Base-by-base conservation (phyloP, 2,888 invertebrate genomes). In the Horisme vitalbata region DNA sequence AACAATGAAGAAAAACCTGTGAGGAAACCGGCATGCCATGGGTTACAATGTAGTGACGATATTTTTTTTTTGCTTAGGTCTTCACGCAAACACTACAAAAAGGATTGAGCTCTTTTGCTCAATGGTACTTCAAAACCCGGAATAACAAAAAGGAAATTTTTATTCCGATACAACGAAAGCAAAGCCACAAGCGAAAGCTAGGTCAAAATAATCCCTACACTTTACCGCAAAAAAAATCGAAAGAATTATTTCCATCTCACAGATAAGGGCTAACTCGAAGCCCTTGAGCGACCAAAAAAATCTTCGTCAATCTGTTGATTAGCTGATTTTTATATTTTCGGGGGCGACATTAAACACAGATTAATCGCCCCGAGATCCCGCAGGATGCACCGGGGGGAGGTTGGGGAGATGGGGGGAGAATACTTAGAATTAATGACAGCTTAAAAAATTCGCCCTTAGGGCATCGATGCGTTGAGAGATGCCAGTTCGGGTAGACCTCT, bases 261-360 rank as follows among this genome's bases (percentile, higher is more conserved):
- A 37, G 46, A 44, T 48, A 56, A 52, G 55, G 56, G 58, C 52
- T 52, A 52, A 51, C 52, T 55, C 44, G 11, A 51, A 48, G 59
- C 67, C 70, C 71, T 59, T 50, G 51, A 61, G 80, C 72, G 49
- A 57, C 65, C 55, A 63, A 77, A 75, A 71, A 75, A 71, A 72
- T 70, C 71, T 68, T 71, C 68, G 71, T 75, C 85, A 86, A 87
- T 87, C 85, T 79, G 83, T 84, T 87, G 87, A 87, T 87, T 87
- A 81, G 87, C 78, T 75, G 70, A 76, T 82, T 86, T 85, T 82
- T 79, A 78, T 75, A 72, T 76, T 75, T 81, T 79, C 62, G 73
- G 82, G 83, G 77, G 81, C 66, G 83, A 85, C 85, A 83, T 86
- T 87, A 88, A 88, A 81, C 75, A 79, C 78, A 74, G 81, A 80